These are phyloP conservation scores for Yoshiicerus persimilis DNA, from an alignment of 1,140 invertebrate genomes.

Conservation along the genomic window DNA sequence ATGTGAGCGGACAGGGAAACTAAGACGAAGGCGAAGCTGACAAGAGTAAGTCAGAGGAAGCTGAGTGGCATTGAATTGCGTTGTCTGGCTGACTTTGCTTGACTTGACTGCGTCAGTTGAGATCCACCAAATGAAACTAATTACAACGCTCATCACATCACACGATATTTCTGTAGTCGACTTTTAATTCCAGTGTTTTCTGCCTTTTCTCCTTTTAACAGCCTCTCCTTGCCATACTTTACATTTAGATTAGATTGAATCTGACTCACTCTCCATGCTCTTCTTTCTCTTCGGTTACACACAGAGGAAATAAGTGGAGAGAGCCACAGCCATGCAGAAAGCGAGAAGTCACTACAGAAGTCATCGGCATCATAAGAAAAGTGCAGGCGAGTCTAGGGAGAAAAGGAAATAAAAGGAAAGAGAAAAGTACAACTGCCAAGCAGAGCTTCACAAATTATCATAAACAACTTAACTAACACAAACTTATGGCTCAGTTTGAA, in stretches of 20 bases:
- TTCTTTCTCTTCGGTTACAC: too few relatives aligned
- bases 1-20: not conserved
- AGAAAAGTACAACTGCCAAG: not conserved
- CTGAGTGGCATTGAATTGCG: not conserved
- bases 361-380: not conserved
- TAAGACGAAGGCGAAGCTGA: not conserved
- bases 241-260: constrained; percentile 15
- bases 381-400: not conserved
- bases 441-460: not conserved
- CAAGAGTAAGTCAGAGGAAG: not conserved
- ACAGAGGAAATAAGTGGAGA: not conserved
- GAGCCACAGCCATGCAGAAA: not conserved
- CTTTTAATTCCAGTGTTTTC: not conserved
- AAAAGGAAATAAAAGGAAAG: not conserved
- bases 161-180: not conserved
- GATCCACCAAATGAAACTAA: constrained; percentile 1
- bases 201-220: not conserved
- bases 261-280: not conserved
- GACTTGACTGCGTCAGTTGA: not conserved
- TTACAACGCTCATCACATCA: constrained; percentile 7
- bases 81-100: not conserved
- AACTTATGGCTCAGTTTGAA: not conserved
- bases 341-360: not conserved
- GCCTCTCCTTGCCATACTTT: not conserved
- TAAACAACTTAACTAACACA: not conserved